Evolutionary conservation across 2,888 invertebrate species (phyloP).

Genomic region (Apodemia zela): DNA sequence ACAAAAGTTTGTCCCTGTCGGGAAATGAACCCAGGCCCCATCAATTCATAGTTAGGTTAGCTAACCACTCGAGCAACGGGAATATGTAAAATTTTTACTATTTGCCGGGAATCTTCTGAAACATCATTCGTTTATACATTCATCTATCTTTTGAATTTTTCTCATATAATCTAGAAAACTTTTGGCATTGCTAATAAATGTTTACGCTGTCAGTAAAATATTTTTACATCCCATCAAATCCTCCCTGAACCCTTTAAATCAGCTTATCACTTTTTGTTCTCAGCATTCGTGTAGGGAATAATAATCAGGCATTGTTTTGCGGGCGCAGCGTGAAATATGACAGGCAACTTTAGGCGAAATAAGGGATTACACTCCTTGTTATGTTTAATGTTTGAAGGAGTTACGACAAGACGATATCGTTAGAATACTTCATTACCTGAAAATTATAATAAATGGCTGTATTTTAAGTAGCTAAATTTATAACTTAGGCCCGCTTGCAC

Average conservation of each 20-base stretch:
- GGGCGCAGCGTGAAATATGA: slow-evolving; percentile 6
- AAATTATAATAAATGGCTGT: too few species aligned
- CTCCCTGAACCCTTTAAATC: slow-evolving; percentile 28
- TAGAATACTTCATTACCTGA: too few species aligned
- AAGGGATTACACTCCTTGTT: not conserved
- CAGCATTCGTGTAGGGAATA: slow-evolving; percentile 32
- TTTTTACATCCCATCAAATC: slow-evolving; percentile 29
- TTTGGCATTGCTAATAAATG: slow-evolving; percentile 1
- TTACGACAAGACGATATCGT: not conserved
- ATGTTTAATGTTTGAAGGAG: not conserved
- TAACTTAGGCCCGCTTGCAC: too few species aligned
- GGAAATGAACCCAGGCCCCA: too few species aligned
- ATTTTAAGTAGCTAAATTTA: too few species aligned
- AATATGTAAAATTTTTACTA: too few species aligned
- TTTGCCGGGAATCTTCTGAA: too few species aligned
- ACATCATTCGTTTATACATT: not conserved
- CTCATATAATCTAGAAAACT: not conserved
- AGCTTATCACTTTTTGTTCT: slow-evolving; percentile 31
- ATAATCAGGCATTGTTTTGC: slow-evolving; percentile 30
- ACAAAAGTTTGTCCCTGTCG: too few species aligned
- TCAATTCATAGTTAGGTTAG: too few species aligned
- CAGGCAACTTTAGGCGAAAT: slow-evolving; percentile 5
- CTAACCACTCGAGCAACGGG: too few species aligned
- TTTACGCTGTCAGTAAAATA: slow-evolving; percentile 14
- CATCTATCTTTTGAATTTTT: slow-evolving; percentile 4